These are phyloP conservation scores for Agapornis roseicollis DNA, from an alignment of 2,113 vertebrate genomes.

Conservation along the genomic window DNA sequence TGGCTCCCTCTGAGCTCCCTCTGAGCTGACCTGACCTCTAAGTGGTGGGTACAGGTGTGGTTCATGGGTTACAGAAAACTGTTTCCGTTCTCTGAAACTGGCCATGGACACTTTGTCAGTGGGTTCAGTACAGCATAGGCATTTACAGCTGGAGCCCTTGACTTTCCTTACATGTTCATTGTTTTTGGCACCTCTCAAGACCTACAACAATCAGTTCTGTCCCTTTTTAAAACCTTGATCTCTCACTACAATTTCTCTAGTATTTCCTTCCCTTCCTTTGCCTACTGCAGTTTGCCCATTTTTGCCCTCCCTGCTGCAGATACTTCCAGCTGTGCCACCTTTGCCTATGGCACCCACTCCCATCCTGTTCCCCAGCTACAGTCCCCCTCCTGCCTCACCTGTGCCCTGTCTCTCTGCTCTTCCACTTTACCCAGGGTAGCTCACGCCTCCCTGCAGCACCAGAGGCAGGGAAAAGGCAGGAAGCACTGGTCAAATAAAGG, in stretches of 20 bases:
- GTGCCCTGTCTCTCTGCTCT: not conserved
- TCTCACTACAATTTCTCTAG: not conserved
- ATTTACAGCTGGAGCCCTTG: not conserved
- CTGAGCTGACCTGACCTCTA: not conserved
- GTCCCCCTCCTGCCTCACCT: not conserved
- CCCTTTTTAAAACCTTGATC: not conserved
- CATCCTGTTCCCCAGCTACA: not conserved
- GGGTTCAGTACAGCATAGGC: not conserved
- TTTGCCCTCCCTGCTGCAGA: not conserved
- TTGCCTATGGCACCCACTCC: not conserved
- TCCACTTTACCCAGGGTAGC: not conserved
- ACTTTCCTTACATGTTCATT: not conserved
- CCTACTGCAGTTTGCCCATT: accelerated
- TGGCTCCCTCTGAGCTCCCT: not conserved
- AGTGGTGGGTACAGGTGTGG: not conserved
- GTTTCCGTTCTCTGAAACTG: not conserved
- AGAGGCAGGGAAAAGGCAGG: conserved; percentile 33
- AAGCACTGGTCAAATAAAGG: conserved; percentile 6
- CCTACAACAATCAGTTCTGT: not conserved
- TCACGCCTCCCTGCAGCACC: conserved; percentile 5
- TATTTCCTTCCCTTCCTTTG: not conserved
- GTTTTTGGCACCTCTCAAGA: not conserved
- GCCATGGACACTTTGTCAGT: not conserved
- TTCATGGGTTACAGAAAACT: not conserved
- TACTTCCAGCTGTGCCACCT: not conserved